Conservation (phyloP, 2,797 vertebrate genomes). For the Brachyalestes nurse region DNA sequence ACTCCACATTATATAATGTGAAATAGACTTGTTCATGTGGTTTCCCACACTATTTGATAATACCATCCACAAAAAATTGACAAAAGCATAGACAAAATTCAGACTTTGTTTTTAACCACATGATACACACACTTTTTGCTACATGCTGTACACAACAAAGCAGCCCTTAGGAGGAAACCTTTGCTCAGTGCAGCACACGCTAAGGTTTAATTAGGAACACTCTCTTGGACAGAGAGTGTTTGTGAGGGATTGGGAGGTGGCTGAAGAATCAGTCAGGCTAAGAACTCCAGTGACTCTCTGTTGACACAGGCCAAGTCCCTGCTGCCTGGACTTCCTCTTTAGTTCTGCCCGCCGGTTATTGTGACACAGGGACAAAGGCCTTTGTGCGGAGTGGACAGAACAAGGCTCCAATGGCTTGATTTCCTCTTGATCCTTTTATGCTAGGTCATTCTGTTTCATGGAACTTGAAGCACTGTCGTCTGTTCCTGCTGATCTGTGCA, state of each 20-base stretch:
- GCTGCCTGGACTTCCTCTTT: conserved; percentile 28
- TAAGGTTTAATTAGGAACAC: conserved; percentile 44
- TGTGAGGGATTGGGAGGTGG: conserved; percentile 40
- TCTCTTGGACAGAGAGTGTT: conserved; percentile 32
- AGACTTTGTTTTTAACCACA: too few species aligned
- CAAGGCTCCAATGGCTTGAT: neutral
- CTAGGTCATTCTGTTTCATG: neutral
- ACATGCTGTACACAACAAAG: neutral
- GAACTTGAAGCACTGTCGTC: neutral
- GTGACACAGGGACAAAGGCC: conserved; percentile 19
- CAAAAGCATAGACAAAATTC: too few species aligned
- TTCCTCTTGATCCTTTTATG: neutral
- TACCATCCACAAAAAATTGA: neutral
- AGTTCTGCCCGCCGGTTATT: conserved; percentile 38
- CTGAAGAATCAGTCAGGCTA: conserved; percentile 10
- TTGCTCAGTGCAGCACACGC: neutral
- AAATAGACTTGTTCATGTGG: neutral
- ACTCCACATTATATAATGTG: too few species aligned
- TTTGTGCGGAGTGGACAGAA: conserved; percentile 9
- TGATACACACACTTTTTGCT: neutral
- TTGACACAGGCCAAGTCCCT: neutral
- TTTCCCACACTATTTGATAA: neutral
- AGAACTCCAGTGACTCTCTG: conserved; percentile 13
- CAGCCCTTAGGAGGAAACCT: conserved; percentile 11
- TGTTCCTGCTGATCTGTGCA: neutral